Conservation (phyloP, 2,888 invertebrate species). For the Patella depressa region DNA sequence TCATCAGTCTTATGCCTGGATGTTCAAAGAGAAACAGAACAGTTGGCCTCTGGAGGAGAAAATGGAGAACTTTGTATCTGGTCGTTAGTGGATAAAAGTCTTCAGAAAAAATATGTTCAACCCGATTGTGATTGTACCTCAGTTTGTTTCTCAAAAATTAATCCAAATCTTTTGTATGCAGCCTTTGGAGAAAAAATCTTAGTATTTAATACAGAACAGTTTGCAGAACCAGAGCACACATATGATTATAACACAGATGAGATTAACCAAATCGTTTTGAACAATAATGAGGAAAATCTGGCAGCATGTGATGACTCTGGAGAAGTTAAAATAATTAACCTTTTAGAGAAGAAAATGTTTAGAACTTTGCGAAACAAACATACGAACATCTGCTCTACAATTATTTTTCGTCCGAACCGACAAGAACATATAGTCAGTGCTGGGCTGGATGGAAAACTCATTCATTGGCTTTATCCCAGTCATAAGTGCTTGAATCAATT, state of each 20-base stretch:
- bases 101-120: slow-evolving; percentile 42
- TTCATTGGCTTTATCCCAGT: slow-evolving; percentile 68
- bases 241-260: slow-evolving; percentile 64
- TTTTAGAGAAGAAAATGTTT: slow-evolving; percentile 57
- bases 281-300: slow-evolving; percentile 62
- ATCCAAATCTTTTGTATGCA: slow-evolving; percentile 57
- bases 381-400: slow-evolving; percentile 67
- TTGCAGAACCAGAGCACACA: slow-evolving; percentile 45
- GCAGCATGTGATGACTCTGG: slow-evolving; percentile 69
- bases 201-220: slow-evolving; percentile 48
- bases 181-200: slow-evolving; percentile 56
- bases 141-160: slow-evolving; percentile 53
- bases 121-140: slow-evolving; percentile 60
- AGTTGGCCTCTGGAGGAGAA: slow-evolving; percentile 58
- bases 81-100: slow-evolving; percentile 43
- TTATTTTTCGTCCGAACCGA: slow-evolving; percentile 57
- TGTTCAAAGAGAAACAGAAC: slow-evolving; percentile 39
- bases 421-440: slow-evolving; percentile 65
- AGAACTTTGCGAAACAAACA: slow-evolving; percentile 66
- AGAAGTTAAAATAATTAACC: slow-evolving; percentile 62
- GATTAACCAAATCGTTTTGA: slow-evolving; percentile 63
- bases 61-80: slow-evolving; percentile 59
- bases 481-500: slow-evolving; percentile 60
- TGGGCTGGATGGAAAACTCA: slow-evolving; percentile 65
- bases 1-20: slow-evolving; percentile 59